phyloP scores from a whole-genome alignment of 2,888 invertebrate genomes.

The Drosophila macrothrix region DNA sequence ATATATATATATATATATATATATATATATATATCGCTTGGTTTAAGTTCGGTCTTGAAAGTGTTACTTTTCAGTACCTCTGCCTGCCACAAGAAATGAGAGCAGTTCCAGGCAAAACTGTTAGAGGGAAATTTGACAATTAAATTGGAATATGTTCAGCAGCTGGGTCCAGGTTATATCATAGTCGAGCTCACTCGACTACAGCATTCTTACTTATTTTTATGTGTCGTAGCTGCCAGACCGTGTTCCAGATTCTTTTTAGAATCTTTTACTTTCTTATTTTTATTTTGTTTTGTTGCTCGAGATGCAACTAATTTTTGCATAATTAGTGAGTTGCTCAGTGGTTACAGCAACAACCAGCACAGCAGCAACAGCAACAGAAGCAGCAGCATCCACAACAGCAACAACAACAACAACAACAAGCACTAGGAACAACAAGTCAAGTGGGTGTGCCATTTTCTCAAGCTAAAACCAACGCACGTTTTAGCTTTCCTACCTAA shows the following conservation, averaged over 20 bases:
- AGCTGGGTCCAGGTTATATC: background rate
- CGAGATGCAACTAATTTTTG: slow-evolving; percentile 70
- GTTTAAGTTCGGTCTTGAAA: background rate
- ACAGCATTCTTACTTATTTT: slow-evolving; percentile 13
- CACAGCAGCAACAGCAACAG: slow-evolving; percentile 40
- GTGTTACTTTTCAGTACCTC: background rate
- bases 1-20: fast-evolving
- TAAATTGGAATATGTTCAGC: background rate
- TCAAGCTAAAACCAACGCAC: slow-evolving; percentile 59
- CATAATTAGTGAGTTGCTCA: slow-evolving; percentile 77
- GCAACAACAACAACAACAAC: slow-evolving; percentile 15
- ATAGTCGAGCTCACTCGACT: background rate
- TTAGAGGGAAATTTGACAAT: background rate
- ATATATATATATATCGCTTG: background rate
- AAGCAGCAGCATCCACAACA: slow-evolving; percentile 27
- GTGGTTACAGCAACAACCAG: slow-evolving; percentile 55
- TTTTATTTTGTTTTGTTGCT: slow-evolving; percentile 11
- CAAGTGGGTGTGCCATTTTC: slow-evolving; percentile 78
- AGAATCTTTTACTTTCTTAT: slow-evolving; percentile 27
- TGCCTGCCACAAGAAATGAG: background rate
- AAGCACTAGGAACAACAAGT: slow-evolving; percentile 50
- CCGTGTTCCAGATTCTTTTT: slow-evolving; percentile 65
- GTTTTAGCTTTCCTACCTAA: slow-evolving; percentile 58
- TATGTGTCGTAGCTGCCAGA: slow-evolving; percentile 45
- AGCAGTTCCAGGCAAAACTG: background rate